phyloP scores from a whole-genome alignment of 2,113 vertebrate genomes.

The Pedionomus torquatus region DNA sequence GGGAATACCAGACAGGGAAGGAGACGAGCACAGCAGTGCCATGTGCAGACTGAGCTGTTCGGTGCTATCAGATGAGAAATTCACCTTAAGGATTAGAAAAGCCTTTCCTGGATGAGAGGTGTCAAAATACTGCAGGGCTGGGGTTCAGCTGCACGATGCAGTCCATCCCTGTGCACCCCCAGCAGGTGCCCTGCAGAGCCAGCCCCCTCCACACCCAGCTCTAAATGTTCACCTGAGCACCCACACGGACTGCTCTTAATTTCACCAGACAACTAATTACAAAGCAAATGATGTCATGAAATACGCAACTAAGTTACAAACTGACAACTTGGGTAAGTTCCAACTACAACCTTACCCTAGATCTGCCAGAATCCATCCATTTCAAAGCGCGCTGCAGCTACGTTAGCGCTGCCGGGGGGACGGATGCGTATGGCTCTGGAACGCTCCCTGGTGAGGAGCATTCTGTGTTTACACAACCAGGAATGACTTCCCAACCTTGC shows the following conservation, averaged over 20 bases:
- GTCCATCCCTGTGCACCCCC: no score
- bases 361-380: slow-evolving; percentile 62
- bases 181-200: not conserved
- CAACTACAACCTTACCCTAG: slow-evolving; percentile 59
- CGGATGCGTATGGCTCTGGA: not conserved
- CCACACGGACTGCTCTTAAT: slow-evolving; percentile 65
- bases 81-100: slow-evolving; percentile 3
- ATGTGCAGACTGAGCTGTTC: not conserved
- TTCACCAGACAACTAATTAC: slow-evolving; percentile 71
- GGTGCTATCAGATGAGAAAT: not conserved
- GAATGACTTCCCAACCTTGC: not conserved
- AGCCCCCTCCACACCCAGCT: not conserved
- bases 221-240: slow-evolving; percentile 3
- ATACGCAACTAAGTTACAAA: slow-evolving; percentile 52
- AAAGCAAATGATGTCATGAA: slow-evolving; percentile 39
- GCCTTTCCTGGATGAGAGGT: not conserved
- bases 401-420: not conserved
- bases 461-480: not conserved
- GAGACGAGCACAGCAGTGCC: not conserved
- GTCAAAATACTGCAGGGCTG: not conserved
- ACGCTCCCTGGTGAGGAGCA: not conserved
- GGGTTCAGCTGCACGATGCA: not conserved
- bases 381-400: slow-evolving; percentile 9
- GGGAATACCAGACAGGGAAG: not conserved
- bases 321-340: slow-evolving; percentile 57